Percentiles rank a stretch among this genome's conserved stretches.
Conservation (phyloP, 2,797 vertebrate genomes). For the Poeciliopsis gracilis region DNA sequence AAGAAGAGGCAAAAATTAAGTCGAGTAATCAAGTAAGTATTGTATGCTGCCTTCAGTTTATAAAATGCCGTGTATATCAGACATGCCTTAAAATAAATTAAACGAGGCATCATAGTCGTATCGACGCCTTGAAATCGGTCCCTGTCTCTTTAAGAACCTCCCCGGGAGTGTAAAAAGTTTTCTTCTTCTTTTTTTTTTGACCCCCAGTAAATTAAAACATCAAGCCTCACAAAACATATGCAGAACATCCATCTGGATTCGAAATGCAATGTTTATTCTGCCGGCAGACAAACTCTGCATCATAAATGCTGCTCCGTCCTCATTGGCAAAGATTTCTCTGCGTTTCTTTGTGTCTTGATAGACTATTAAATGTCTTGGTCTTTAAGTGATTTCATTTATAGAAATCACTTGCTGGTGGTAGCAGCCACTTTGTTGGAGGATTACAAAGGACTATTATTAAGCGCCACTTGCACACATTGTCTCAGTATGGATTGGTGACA, state of each 20-base stretch:
- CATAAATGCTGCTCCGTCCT: neutral
- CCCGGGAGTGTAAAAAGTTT: neutral
- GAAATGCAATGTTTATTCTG: neutral
- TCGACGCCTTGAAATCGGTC: too few species aligned
- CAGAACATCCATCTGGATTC: neutral
- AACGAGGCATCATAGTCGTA: too few species aligned
- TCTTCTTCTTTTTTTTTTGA: too few species aligned
- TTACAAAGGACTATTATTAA: neutral
- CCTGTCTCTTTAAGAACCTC: too few species aligned
- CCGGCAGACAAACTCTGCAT: neutral
- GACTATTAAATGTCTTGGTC: neutral
- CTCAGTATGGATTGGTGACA: neutral
- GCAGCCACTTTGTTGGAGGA: neutral
- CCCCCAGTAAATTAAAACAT: neutral
- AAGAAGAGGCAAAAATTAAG: neutral
- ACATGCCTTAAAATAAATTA: too few species aligned
- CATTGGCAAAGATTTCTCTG: neutral
- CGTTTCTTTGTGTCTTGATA: neutral
- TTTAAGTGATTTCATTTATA: neutral
- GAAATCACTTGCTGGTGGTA: too few species aligned
- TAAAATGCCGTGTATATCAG: too few species aligned
- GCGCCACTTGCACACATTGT: neutral
- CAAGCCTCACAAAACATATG: neutral
- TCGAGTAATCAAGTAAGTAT: neutral
- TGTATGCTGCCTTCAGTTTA: too few species aligned